phyloP scores from a whole-genome alignment of 2,113 vertebrate species.

The Bolborhynchus lineola region DNA sequence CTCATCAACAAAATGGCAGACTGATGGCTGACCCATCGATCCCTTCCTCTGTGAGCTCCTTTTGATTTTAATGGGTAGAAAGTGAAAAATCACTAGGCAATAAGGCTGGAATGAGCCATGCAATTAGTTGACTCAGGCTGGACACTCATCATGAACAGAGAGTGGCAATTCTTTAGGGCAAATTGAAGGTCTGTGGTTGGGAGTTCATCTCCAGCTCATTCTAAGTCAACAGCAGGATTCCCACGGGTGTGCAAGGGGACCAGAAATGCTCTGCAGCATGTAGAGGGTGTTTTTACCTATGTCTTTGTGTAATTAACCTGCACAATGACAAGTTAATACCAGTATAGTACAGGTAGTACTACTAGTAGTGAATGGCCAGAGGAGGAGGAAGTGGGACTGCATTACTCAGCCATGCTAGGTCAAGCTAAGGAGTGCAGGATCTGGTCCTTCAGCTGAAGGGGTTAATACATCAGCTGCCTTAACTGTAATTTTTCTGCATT shows the following conservation, averaged over 20 bases:
- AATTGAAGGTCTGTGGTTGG: not conserved
- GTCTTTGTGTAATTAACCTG: not conserved
- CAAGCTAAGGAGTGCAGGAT: not conserved
- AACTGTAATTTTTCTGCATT: not conserved
- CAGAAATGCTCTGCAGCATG: not conserved
- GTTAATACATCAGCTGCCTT: not conserved
- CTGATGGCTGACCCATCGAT: not conserved
- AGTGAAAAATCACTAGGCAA: not conserved
- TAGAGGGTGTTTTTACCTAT: not conserved
- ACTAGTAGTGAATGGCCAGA: not conserved
- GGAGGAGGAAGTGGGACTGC: not conserved
- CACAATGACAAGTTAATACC: not conserved
- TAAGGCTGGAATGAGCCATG: not conserved
- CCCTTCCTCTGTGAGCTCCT: not conserved
- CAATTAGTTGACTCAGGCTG: not conserved
- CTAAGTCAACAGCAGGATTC: not conserved
- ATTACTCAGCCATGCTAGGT: not conserved
- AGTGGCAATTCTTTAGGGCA: not conserved
- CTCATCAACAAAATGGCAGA: not conserved
- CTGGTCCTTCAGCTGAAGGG: not conserved
- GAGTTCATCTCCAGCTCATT: not conserved
- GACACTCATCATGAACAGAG: not conserved
- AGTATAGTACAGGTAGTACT: not conserved
- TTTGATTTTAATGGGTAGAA: not conserved
- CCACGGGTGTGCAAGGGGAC: fast-evolving